Evolutionary conservation across 2,888 invertebrate species (phyloP), one percentile per base, ranked within the genome.

Genomic region (Leucophora obtusa): DNA sequence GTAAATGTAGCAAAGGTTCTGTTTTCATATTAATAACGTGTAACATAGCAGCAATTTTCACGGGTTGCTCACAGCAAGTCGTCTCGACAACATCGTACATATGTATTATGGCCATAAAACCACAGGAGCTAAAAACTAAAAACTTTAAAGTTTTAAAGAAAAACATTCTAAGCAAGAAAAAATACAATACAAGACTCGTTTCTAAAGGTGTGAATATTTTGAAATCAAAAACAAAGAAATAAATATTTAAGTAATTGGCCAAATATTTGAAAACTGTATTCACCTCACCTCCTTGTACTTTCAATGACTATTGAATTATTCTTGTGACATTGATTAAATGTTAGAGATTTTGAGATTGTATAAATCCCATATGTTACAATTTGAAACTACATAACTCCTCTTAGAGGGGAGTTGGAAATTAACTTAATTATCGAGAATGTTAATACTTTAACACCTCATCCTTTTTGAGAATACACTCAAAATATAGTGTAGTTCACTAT

Each of bases 31-130:
- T 43, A 47, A 63, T 10, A 68, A 65, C 69, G 84, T 83, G 83
- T 82, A 83, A 82, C 80, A 68, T 77, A 77, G 84, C 75, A 75
- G 84, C 82, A 82, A 82, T 85, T 85, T 85, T 84, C 84, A 83
- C 85, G 83, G 84, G 83, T 71, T 51, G 79, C 54, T 75, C 85
- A 82, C 85, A 85, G 85, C 84, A 77, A 83, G 84, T 50, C 82
- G 82, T 79, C 84, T 21, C 62, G 33, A 18, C 66, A 47, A 10
- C 10, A 59, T 50, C 24, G 11, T 17, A 54, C 14, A 62, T 10
- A 54, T 53, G 47, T n/a, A 53, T 8, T 51, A 21, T 35, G 58
- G 56, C 28, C 35, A n/a, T 11, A 38, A 77, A 76, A 69, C 72
- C 82, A 76, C 76, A 62, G 71, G 76, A 75, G 10, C 1, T 21